Percentiles rank a stretch among this genome's conserved stretches.
phyloP scores from a whole-genome alignment of 2,113 vertebrate species.

The Myotis brandtii region DNA sequence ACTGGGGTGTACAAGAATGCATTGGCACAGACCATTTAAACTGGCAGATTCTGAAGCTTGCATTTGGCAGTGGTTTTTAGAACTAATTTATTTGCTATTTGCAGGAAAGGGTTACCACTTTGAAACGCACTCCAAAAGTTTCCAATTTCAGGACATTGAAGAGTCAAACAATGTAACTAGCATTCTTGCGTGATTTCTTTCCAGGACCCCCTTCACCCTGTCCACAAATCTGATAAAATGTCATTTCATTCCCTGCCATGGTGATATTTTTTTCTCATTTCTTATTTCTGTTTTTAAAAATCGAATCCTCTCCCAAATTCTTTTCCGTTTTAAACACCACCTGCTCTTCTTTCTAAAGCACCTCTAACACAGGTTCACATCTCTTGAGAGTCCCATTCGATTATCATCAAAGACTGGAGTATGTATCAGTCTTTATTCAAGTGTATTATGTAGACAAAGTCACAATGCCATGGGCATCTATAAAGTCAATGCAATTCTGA shows the following conservation, averaged over 20 bases:
- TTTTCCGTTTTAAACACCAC: slow-evolving; percentile 78
- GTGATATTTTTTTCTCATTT: slow-evolving; percentile 61
- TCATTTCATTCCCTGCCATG: slow-evolving; percentile 69
- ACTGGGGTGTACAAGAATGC: slow-evolving; percentile 78
- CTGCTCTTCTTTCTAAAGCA: slow-evolving; percentile 69
- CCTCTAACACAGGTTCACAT: slow-evolving; percentile 60
- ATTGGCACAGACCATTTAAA: slow-evolving; percentile 80
- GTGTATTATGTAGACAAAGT: background rate
- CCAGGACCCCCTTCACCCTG: background rate
- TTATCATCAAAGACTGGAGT: slow-evolving; percentile 10
- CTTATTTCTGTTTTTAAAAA: slow-evolving; percentile 72
- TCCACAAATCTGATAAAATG: slow-evolving; percentile 61
- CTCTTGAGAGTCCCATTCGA: slow-evolving; percentile 45
- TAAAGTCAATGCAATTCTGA: slow-evolving; percentile 2
- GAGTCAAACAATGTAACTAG: slow-evolving; percentile 51
- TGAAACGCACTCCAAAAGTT: slow-evolving; percentile 76
- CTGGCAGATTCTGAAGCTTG: slow-evolving; percentile 74
- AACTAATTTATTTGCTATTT: slow-evolving; percentile 85
- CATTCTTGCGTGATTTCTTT: slow-evolving; percentile 31
- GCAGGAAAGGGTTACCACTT: slow-evolving; percentile 75
- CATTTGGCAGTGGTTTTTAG: slow-evolving; percentile 77
- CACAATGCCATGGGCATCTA: background rate
- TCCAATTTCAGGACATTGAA: slow-evolving; percentile 69
- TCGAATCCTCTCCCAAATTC: slow-evolving; percentile 70
- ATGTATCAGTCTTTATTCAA: background rate